Base-by-base conservation (phyloP, 2,113 vertebrate species). In the Pluvialis apricaria region DNA sequence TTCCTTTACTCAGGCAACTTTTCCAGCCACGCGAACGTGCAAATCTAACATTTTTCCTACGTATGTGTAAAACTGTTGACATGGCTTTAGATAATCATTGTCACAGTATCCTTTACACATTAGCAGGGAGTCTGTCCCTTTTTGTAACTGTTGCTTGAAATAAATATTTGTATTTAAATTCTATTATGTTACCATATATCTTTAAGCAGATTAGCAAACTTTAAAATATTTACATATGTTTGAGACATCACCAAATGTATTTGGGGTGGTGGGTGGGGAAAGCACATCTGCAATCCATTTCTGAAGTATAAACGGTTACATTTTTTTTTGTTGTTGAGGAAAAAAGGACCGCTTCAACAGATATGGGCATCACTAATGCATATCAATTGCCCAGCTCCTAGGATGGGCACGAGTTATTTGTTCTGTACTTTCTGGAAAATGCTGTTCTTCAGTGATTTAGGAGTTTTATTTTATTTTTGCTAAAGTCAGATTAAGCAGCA, bases 211-310 rank as follows among this genome's bases (percentile, higher is more conserved):
- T 13, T 65, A 31, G 65, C 49, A 89, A 92, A 72, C 57, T 70
- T 79, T 20, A 58, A 91, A 93, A 80, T 94, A 89, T 91, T 96
- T 93, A 86, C 80, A 92, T 91, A 51, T 73, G 79, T 84, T 40
- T 91, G 66, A 94, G 73, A 80, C 66, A 76, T 60, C 80, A 60
- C 34, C 34, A 87, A 91, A 73, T 38, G 70, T 47, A 65, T 91
- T 79, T 68, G 72, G 45, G 47, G 62, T 68, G 62, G 47, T 68
- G 70, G 25, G 36, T 72, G 54, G 20, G 25, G 47, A 90, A 90
- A 25, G 45, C 64, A 85, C 88, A 94, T 92, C 88, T 97, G 86
- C 49, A 89, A 72, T 54, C 13, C 38, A 91, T 96, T 82, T 82
- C 52, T 93, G 19, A 77, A 89, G 28, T 54, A 82, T 18, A 44